Percentiles rank a stretch among this genome's conserved stretches.
Conservation (phyloP, 2,888 invertebrate species). For the Rhagonycha lutea region DNA sequence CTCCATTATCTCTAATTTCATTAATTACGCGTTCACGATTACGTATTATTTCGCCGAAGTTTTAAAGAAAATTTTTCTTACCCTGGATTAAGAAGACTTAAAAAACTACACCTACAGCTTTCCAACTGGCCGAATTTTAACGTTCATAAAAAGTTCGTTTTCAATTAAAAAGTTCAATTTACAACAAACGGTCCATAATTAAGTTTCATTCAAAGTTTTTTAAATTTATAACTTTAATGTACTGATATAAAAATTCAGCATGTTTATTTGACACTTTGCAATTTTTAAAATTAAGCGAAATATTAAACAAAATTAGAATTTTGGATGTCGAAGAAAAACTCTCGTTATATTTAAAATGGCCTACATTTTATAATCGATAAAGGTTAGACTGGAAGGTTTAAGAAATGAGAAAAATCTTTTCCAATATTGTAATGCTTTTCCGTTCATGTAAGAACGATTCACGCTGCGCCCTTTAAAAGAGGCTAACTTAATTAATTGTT, state of each 20-base stretch:
- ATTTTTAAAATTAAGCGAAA: neutral
- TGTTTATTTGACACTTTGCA: neutral
- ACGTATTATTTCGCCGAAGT: neutral
- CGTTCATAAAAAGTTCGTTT: neutral
- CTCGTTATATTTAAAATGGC: neutral
- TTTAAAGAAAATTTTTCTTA: neutral
- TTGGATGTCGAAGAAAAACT: neutral
- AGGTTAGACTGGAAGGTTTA: neutral
- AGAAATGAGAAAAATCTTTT: neutral
- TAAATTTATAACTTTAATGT: neutral
- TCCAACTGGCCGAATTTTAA: neutral
- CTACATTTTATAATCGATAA: neutral
- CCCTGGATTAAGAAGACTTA: neutral
- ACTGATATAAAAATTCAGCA: neutral
- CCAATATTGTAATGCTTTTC: neutral
- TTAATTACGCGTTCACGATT: neutral
- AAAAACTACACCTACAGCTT: neutral
- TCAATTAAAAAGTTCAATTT: neutral
- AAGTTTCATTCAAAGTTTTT: neutral
- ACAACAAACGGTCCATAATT: neutral
- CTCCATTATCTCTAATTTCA: neutral
- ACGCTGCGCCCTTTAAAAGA: neutral
- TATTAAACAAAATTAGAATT: neutral
- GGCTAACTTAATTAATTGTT: too few relatives aligned
- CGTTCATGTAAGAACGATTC: neutral